Evolutionary conservation across 2,797 vertebrate genomes (phyloP).

Genomic region (Alectoris magna): DNA sequence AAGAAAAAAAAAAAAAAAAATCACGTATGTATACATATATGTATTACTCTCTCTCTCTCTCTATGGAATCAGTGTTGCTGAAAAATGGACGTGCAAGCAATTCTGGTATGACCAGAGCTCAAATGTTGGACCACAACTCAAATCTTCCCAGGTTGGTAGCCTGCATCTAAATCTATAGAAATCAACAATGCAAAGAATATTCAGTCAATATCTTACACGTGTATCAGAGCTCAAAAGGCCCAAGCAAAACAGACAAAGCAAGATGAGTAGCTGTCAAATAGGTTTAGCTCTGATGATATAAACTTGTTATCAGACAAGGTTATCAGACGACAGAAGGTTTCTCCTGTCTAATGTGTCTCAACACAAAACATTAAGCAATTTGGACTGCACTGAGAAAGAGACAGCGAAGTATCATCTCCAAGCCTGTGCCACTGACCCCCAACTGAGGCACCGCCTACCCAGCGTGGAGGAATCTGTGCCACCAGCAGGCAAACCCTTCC

Average conservation of each 20-base stretch:
- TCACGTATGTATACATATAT: too few relatives aligned
- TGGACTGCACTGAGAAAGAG: not conserved
- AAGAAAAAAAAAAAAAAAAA: not conserved
- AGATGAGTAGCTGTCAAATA: not conserved
- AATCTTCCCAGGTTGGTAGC: not conserved
- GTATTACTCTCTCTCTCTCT: not conserved
- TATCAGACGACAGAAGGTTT: conserved; percentile 19
- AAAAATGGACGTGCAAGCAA: not conserved
- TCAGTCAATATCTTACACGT: not conserved
- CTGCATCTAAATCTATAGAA: not conserved
- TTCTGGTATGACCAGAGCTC: not conserved
- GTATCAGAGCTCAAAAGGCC: not conserved
- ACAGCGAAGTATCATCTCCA: not conserved
- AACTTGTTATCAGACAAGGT: not conserved
- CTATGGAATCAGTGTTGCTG: not conserved
- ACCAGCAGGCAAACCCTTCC: not conserved
- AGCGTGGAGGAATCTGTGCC: not conserved
- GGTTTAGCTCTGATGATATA: not conserved
- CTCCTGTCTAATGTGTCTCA: conserved; percentile 17
- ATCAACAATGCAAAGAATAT: not conserved
- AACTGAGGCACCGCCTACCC: not conserved
- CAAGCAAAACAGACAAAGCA: conserved; percentile 3
- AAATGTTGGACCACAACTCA: not conserved
- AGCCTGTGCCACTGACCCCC: not conserved
- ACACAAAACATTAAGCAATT: not conserved